Evolutionary conservation across 2,888 invertebrate genomes (phyloP), one percentile per base, ranked within the genome.

Genomic region (Athalia cordata): DNA sequence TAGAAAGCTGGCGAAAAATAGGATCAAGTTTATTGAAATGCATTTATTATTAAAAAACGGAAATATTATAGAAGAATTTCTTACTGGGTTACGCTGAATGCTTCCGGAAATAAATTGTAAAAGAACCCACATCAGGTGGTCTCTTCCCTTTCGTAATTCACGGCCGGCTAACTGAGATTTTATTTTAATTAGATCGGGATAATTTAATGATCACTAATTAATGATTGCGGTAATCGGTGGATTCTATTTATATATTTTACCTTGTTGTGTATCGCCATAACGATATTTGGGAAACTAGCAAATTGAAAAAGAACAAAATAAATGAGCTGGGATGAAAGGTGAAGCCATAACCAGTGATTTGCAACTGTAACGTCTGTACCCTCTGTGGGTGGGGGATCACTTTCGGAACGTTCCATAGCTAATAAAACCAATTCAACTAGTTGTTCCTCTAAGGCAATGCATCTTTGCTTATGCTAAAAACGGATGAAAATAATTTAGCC

Each of bases 41-140:
- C 62, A 61, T 49, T 9, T 66, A 49, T 11, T 67, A 61, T 62
- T 11, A 45, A 50, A 65, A 70, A 11, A 15, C n/a, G 57, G 13
- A 66, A 64, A 29, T 29, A 29, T 29, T 1, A 29, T 29, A 1
- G 29, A 2, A 29, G 29, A 29, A 0, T 29, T 29, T 90, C 92
- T 90, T 89, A 96, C 94, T 0, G 98, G 96, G 91, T 98, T 98
- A 84, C 98, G 95, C 89, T 98, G 97, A 85, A 98, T 98, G 87
- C 97, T 98, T 70, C 98, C 98, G 0, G 99, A 98, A 84, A 99
- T 97, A 87, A 98, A 99, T 91, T 99, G 99, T 64, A 99, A 91
- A 15, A 99, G 91, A 29, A 98, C 96, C 99, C 99, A 99, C 99
- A 99, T 99, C n/a, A 99, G 91, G 86, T 99, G 98, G 90, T 99